Evolutionary conservation across 2,113 vertebrate species (phyloP).

Genomic region (human (Homo sapiens)): GRCh38 chr11:75803001-75803500

Average conservation of each 20-base stretch:
- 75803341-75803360: not conserved
- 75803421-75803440: not conserved
- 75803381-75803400: not conserved
- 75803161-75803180: not conserved
- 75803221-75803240: too few relatives aligned
- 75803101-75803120: not conserved
- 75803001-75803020: not conserved
- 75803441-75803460: not conserved
- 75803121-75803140: not conserved
- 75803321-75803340: not conserved
- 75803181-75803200: not conserved
- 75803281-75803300: not conserved
- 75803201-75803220: not conserved
- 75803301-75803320: not conserved
- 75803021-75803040: not conserved
- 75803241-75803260: not conserved
- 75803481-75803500: not conserved
- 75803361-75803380: not conserved
- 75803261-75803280: not conserved
- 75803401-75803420: conserved; percentile 43
- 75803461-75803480: not conserved
- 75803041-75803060: not conserved
- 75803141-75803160: not conserved
- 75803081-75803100: not conserved
- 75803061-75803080: not conserved